phyloP scores from a whole-genome alignment of 2,888 invertebrate species.

The Spialia ferax region DNA sequence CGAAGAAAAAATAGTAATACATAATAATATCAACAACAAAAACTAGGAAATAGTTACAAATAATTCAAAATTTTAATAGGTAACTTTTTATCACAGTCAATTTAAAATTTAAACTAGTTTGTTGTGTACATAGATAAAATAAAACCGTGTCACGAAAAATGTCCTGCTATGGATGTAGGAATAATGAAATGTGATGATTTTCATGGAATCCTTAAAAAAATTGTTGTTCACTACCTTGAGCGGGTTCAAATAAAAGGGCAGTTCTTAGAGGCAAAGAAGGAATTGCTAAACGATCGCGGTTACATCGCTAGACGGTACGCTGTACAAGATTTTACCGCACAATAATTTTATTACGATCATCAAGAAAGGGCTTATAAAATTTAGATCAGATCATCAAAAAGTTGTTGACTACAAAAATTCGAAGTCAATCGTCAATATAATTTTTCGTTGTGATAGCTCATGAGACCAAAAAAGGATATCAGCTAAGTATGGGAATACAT shows the following conservation, averaged over 20 bases:
- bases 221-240: slow-evolving; percentile 5
- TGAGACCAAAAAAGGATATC: neutral
- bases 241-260: neutral
- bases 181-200: slow-evolving; percentile 6
- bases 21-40: neutral
- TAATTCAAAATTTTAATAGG: slow-evolving; percentile 49
- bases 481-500: neutral
- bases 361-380: neutral
- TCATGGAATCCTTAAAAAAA: neutral
- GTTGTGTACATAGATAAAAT: slow-evolving; percentile 12
- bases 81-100: slow-evolving; percentile 70
- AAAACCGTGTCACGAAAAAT: slow-evolving; percentile 22
- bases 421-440: slow-evolving; percentile 9
- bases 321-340: neutral
- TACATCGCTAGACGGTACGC: neutral
- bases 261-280: neutral
- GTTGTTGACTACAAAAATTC: slow-evolving; percentile 14
- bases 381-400: neutral
- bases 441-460: slow-evolving; percentile 26
- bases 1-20: neutral
- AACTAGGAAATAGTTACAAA: slow-evolving; percentile 18
- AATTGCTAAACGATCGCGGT: too few relatives aligned
- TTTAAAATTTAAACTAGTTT: slow-evolving; percentile 45
- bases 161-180: neutral
- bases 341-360: neutral